Evolutionary conservation across 2,113 vertebrate genomes (phyloP), one percentile per base, ranked within the genome.

Genomic region (Pogonocichla stellata): DNA sequence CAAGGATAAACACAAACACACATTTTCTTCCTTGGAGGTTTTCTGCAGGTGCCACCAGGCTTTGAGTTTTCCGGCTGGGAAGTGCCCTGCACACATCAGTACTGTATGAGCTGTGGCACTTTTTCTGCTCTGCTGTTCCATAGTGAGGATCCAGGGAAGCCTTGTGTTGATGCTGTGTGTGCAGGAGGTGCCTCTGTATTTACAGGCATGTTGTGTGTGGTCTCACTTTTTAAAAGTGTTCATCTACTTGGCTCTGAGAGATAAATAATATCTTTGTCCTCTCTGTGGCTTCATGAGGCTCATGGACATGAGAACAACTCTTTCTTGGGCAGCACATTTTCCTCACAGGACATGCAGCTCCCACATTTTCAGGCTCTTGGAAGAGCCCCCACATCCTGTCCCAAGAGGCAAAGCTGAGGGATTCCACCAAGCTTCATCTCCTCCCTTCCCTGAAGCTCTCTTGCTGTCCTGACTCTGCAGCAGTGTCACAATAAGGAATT

Each of bases 31-130:
- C 71, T 53, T 38, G 56, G 43, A 80, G 57, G 19, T 65, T 88
- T 92, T 77, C 48, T 72, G 15, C 74, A 80, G 45, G 42, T 62
- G 64, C 57, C 36, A 23, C 29, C 47, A 56, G 47, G 45, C 26
- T 78, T 66, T 73, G 64, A 65, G 33, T 65, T 90, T 94, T 72
- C 83, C 10, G 0, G 16, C 50, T 75, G 5, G 47, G 45, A 58
- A 34, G 53, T 36, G 31, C 33, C 45, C 78, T 48, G 8, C 42
- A 12, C 0, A 0, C 10, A 10, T 62, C 26, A 43, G 31, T 25
- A 6, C 43, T 51, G 12, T 6, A 50, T 5, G 34, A 70, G 31
- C 38, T 54, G 29, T 43, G 56, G 11, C 3, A 4, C 4, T 43
- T 80, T 34, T 83, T 40, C 53, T 81, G 17, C 33, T 89, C 4